phyloP scores from a whole-genome alignment of 2,113 vertebrate genomes.

The Podiceps cristatus region DNA sequence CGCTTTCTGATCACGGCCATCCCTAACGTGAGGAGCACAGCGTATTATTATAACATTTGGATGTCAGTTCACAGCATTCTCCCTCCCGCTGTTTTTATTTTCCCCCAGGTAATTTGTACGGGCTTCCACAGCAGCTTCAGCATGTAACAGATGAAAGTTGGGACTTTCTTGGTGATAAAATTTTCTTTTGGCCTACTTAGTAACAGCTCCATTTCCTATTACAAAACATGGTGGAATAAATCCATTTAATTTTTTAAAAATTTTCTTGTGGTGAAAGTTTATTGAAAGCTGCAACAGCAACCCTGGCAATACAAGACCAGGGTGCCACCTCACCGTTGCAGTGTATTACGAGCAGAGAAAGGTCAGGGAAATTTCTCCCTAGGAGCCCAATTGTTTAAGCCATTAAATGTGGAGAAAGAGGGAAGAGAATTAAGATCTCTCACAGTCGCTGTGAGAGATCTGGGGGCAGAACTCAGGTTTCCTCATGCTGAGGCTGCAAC shows the following conservation, averaged over 20 bases:
- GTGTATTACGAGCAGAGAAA: background rate
- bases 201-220: background rate
- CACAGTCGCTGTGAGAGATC: background rate
- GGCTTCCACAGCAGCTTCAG: background rate
- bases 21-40: background rate
- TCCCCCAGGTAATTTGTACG: background rate
- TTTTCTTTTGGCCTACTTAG: background rate
- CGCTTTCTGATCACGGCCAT: background rate
- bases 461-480: background rate
- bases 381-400: background rate
- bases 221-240: background rate
- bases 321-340: background rate
- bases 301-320: fast-evolving
- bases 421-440: background rate
- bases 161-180: background rate
- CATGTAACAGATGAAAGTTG: background rate
- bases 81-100: background rate
- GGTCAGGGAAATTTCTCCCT: background rate
- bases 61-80: background rate
- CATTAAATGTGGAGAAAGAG: background rate
- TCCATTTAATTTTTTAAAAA: background rate
- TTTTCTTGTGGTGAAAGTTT: background rate
- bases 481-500: background rate
- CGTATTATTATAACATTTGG: background rate
- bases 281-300: background rate